Base-by-base conservation (phyloP, 1,140 invertebrate species). In the Drosophila tropicalis region DNA sequence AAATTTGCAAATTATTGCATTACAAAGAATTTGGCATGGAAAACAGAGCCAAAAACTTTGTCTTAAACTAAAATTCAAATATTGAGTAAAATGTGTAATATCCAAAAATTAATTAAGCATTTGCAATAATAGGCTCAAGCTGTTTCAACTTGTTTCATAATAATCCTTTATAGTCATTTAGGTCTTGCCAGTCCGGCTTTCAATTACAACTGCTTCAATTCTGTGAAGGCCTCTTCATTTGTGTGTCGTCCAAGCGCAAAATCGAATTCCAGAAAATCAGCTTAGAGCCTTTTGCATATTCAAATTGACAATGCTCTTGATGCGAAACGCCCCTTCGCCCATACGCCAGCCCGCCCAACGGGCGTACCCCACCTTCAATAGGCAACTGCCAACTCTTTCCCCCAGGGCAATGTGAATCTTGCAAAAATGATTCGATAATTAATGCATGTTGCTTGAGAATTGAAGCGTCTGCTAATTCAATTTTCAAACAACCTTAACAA, bases 241-340 rank as follows among this genome's bases (percentile, higher is more conserved):
- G 22, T 25, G 36, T 44, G 12, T 62, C 60, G 39, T 62, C 60
- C 41, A 63, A 44, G 65, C 72, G 62, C 56, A 51, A 62, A 76
- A 76, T 69, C 40, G 56, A 44, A 60, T 76, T 60, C 19, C 36
- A 41, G 32, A 54, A 70, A 82, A 76, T 65, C 76, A 22, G 34
- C 62, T 69, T 71, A 72, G 40, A 61, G 72, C 55, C 39, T 41
- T 69, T 76, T 76, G 63, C 75, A 72, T 79, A 86, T 82, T 71
- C 47, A 51, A 60, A 60, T 47, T 62, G 64, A 77, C 58, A 41
- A 79, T 81, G 70, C 76, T 70, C 70, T 68, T 51, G 47, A 60
- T 69, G 47, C 32, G 5, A 10, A 40, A 22, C 25, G 41, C 15
- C 19, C 15, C 1, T 36, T 9, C 34, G 5, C 44, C 57, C 29